Evolutionary conservation across 2,888 invertebrate genomes (phyloP).

Genomic region (Altica lythri): DNA sequence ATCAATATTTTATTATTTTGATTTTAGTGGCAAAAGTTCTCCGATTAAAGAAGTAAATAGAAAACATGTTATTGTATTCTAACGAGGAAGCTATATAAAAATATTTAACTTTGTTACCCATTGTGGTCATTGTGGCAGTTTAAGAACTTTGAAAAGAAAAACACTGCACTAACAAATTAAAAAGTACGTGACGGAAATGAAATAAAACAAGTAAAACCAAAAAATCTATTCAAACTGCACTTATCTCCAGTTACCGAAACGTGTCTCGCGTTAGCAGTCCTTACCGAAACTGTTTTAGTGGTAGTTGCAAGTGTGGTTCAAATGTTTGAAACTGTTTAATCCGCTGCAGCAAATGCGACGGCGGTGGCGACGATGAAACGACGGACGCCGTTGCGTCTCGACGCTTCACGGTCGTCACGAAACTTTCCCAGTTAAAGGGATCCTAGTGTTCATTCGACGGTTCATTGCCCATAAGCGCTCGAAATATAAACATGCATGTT

Average conservation of each 20-base stretch:
- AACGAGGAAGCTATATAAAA: too few relatives aligned
- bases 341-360: slow-evolving; percentile 17
- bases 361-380: slow-evolving; percentile 17
- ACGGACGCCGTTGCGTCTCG: slow-evolving; percentile 59
- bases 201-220: background rate
- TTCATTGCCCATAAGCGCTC: slow-evolving; percentile 36
- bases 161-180: background rate
- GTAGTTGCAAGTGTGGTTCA: slow-evolving; percentile 16
- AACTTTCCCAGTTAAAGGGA: slow-evolving; percentile 46
- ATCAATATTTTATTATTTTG: too few relatives aligned
- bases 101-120: too few relatives aligned
- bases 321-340: slow-evolving; percentile 24
- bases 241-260: slow-evolving; percentile 13
- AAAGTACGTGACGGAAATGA: background rate
- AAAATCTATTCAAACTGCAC: slow-evolving; percentile 14
- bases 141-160: background rate
- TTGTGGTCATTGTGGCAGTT: background rate
- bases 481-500: too few relatives aligned
- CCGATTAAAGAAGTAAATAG: too few relatives aligned
- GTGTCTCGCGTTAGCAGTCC: slow-evolving; percentile 24
- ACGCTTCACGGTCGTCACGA: slow-evolving; percentile 47
- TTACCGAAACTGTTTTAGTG: slow-evolving; percentile 17
- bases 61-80: slow-evolving; percentile 1
- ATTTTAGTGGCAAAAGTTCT: too few relatives aligned
- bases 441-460: too few relatives aligned